A percentile compares a stretch with the other conserved stretches of the same genome.
Evolutionary conservation across 1,140 invertebrate genomes (phyloP).

Genomic region (Rhagoletis pomonella): DNA sequence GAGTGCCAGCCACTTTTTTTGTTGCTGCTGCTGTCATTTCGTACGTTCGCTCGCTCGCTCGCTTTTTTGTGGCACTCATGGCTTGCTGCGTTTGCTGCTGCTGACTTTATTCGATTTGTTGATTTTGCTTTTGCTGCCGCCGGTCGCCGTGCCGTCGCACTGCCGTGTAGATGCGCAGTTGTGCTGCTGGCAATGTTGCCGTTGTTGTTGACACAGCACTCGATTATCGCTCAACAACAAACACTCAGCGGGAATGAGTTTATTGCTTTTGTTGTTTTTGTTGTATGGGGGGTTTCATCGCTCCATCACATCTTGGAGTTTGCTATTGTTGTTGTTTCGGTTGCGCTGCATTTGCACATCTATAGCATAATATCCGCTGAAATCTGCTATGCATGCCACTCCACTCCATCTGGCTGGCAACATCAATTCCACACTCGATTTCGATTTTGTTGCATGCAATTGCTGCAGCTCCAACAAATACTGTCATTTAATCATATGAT

Average conservation of each 20-base stretch:
- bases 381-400: conserved; percentile 25
- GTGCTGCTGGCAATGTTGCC: background rate
- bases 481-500: conserved; percentile 9
- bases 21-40: background rate
- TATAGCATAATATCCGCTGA: conserved; percentile 17
- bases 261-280: conserved; percentile 15
- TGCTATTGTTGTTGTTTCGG: background rate
- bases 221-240: conserved; percentile 48
- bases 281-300: background rate
- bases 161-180: no score
- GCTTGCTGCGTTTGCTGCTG: background rate
- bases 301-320: background rate
- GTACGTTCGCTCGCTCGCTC: background rate
- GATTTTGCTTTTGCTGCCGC: conserved; percentile 21
- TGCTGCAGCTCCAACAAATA: conserved; percentile 8
- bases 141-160: no score
- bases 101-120: conserved; percentile 19
- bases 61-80: conserved; percentile 5
- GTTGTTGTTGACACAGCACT: conserved; percentile 42
- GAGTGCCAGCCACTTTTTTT: background rate
- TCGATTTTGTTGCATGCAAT: conserved; percentile 14
- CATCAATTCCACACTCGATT: conserved; percentile 36
- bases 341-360: background rate
- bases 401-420: background rate
- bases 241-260: conserved; percentile 11